These are phyloP conservation scores for Quadroppia sp. DNA, from an alignment of 2,888 invertebrate species.

Conservation along the genomic window DNA sequence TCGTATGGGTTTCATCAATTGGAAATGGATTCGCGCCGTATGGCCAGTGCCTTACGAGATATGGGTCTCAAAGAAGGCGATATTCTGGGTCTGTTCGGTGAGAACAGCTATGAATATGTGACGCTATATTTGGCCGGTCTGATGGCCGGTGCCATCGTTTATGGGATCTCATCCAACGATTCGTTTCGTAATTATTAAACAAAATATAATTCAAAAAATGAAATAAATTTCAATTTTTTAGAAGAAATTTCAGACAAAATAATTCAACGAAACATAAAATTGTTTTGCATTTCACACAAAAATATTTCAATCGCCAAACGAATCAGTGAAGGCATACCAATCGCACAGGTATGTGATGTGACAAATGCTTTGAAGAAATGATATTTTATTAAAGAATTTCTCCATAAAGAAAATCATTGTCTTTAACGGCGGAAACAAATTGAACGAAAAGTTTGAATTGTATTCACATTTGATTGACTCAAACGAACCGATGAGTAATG, in stretches of 20 bases:
- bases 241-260: slow-evolving; percentile 31
- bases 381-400: too few species aligned
- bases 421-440: background rate
- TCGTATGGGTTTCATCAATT: background rate
- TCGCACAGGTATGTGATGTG: background rate
- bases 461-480: slow-evolving; percentile 9
- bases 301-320: slow-evolving; percentile 8
- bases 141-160: slow-evolving; percentile 10
- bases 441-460: background rate
- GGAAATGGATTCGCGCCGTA: background rate
- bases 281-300: background rate
- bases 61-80: slow-evolving; percentile 8
- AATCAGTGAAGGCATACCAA: slow-evolving; percentile 16
- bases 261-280: slow-evolving; percentile 38
- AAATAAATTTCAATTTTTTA: slow-evolving; percentile 6
- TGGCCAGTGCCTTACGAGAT: background rate
- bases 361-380: background rate
- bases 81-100: background rate
- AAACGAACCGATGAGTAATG: background rate
- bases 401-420: slow-evolving; percentile 34
- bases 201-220: background rate
- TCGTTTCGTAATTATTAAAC: background rate
- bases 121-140: slow-evolving; percentile 4
- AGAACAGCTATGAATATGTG: slow-evolving; percentile 17
- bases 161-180: slow-evolving; percentile 7